phyloP scores from a whole-genome alignment of 1,140 invertebrate genomes.

The Periplaneta americana region DNA sequence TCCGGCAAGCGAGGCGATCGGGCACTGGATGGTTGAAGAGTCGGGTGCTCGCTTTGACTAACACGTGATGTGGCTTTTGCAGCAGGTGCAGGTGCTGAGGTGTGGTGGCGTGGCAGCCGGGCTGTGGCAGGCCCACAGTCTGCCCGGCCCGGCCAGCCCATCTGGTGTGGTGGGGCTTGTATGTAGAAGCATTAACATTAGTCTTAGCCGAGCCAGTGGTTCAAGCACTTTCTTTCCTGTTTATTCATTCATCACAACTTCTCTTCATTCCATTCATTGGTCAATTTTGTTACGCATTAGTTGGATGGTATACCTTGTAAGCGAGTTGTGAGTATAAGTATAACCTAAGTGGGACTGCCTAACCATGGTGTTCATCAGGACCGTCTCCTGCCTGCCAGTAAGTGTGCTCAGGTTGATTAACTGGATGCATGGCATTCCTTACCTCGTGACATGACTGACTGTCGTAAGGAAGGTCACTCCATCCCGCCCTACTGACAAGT shows the following conservation, averaged over 20 bases:
- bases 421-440: background rate
- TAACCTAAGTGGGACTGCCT: background rate
- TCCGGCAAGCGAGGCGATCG: background rate
- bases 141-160: background rate
- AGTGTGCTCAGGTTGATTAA: background rate
- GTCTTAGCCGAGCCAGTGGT: background rate
- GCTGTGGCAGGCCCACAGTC: too few relatives aligned
- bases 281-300: background rate
- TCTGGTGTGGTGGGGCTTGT: slow-evolving; percentile 21
- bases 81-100: background rate
- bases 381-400: background rate
- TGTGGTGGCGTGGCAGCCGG: background rate
- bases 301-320: background rate
- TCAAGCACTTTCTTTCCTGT: background rate
- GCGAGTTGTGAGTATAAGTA: background rate
- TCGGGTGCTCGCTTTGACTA: background rate
- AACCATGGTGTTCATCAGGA: background rate
- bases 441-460: background rate
- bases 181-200: slow-evolving; percentile 13
- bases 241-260: background rate
- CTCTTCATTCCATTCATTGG: background rate
- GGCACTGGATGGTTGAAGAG: background rate
- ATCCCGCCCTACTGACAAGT: background rate
- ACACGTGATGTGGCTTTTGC: background rate
- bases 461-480: background rate